phyloP scores from a whole-genome alignment of 2,797 vertebrate genomes.

The Poecile montanus region DNA sequence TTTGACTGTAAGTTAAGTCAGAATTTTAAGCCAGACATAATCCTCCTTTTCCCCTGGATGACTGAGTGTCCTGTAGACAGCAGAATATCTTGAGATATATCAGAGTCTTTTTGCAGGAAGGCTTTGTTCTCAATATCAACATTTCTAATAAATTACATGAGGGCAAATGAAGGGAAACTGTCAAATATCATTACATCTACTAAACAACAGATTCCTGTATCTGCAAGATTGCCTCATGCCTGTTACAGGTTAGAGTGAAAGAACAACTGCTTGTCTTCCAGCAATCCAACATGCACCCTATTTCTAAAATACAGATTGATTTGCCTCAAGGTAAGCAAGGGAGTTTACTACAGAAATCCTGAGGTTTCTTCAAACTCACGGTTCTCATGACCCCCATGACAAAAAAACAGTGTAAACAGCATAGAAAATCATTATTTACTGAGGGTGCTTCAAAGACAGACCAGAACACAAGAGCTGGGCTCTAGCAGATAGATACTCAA shows the following conservation, averaged over 20 bases:
- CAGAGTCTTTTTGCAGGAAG: background rate
- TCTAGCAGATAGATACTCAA: background rate
- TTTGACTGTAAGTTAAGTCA: background rate
- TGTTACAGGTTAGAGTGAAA: background rate
- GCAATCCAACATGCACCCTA: background rate
- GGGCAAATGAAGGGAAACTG: background rate
- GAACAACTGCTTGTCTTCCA: background rate
- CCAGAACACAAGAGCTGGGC: background rate
- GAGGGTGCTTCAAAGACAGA: background rate
- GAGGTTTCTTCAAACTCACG: background rate
- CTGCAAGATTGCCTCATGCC: background rate
- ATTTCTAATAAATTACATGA: background rate
- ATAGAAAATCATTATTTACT: background rate
- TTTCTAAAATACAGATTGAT: background rate
- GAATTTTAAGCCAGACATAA: background rate
- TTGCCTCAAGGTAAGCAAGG: background rate
- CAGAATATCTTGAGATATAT: background rate
- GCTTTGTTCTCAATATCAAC: background rate
- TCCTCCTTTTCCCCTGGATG: background rate
- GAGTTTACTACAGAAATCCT: background rate
- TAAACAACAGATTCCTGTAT: background rate
- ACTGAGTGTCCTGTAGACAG: background rate
- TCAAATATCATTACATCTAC: background rate
- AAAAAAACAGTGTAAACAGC: background rate
- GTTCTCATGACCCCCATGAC: background rate